phyloP scores from a whole-genome alignment of 2,888 invertebrate genomes.

The Hypselothyrea guttata region DNA sequence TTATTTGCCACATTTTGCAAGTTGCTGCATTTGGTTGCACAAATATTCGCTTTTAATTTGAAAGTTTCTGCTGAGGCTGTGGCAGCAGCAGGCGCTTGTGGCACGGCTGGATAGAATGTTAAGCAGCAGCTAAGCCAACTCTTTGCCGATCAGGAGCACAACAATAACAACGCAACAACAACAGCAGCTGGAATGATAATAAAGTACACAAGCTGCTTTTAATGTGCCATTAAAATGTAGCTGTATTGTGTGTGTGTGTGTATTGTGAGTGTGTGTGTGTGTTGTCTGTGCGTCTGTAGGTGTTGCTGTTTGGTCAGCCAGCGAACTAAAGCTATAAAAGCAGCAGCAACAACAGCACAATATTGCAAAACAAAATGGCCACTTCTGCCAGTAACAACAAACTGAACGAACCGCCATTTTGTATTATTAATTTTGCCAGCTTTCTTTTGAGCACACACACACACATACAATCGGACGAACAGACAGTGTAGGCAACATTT shows the following conservation, averaged over 20 bases:
- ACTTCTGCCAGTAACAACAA: conserved; percentile 39
- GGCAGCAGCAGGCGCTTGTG: conserved; percentile 49
- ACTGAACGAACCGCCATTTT: conserved; percentile 62
- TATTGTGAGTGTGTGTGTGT: conserved; percentile 23
- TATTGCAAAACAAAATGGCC: conserved; percentile 63
- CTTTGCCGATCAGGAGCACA: conserved; percentile 28
- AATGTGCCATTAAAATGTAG: conserved; percentile 71
- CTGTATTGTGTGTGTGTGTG: conserved; percentile 19
- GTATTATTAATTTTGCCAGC: conserved; percentile 65
- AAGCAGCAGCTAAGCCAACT: conserved; percentile 45
- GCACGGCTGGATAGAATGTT: conserved; percentile 27
- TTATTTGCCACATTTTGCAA: conserved; percentile 14
- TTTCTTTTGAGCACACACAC: conserved; percentile 31
- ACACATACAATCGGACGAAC: conserved; percentile 9
- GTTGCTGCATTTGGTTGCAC: conserved; percentile 51
- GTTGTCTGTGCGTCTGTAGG: conserved; percentile 24
- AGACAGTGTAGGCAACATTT: conserved; percentile 46
- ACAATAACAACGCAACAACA: conserved; percentile 19
- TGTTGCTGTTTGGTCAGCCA: conserved; percentile 57
- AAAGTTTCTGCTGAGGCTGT: conserved; percentile 57
- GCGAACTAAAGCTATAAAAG: conserved; percentile 73
- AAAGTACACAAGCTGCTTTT: conserved; percentile 70
- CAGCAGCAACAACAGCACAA: conserved; percentile 37
- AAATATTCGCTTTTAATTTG: conserved; percentile 67
- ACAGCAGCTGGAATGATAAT: conserved; percentile 27